Base-by-base conservation (phyloP, 1,140 invertebrate species). In the Drosophila burlai region DNA sequence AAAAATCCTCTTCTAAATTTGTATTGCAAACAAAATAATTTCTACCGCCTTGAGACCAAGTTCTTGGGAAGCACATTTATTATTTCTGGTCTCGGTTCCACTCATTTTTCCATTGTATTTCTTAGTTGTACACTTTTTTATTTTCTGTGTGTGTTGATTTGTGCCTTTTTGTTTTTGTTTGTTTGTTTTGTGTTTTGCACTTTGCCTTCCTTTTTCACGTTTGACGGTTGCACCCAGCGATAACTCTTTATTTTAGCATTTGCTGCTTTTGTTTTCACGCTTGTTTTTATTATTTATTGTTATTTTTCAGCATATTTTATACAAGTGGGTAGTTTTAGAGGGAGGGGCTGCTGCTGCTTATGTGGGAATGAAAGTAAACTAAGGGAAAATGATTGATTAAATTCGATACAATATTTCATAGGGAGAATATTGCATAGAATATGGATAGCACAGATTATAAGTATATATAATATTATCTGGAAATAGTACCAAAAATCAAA, bases 171-270 rank as follows among this genome's bases (percentile, higher is more conserved):
- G 21, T 73, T 58, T 60, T 47, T 65, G 59, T 79, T 63, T 72
- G 57, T 79, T 80, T 80, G 59, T 80, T 73, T 73, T 79, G 52
- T 80, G 58, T 64, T 74, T 71, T 79, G 65, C 67, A 80, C 75
- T 65, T 79, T 73, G 58, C 76, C 76, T 55, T 65, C 46, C 55
- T n/a, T 45, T 74, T 31, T 43, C 63, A 57, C 71, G 72, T 72
- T 73, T 64, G 54, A 31, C 40, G 67, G 45, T 73, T 80, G 76
- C 76, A 79, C 76, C 76, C 60, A 80, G 76, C 76, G 54, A 73
- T 60, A 54, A 54, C 50, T 18, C 45, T 67, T 65, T 76, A 26
- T 65, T 47, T 42, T 31, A n/a, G 13, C 31, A 13, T 24, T n/a
- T 21, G 43, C 34, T 60, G 31, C 11, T 18, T 29, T 50, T 50